These are phyloP conservation scores for Hermaeophaga mercurialis DNA, from an alignment of 2,888 invertebrate genomes.

Conservation along the genomic window DNA sequence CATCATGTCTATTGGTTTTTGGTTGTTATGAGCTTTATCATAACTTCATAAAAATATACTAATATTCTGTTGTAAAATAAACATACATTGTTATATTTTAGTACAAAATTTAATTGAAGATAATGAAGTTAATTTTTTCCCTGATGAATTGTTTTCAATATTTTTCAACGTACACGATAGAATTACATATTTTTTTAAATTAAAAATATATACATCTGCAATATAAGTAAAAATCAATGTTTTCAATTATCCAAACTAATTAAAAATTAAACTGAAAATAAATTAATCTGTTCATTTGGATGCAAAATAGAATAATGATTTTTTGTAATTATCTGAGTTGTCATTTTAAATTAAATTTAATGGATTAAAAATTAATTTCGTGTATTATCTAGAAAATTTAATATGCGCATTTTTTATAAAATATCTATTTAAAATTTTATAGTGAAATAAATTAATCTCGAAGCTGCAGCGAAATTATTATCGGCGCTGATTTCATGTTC, in stretches of 20 bases:
- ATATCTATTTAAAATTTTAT: constrained; percentile 26
- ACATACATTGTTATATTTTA: background rate
- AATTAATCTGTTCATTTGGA: constrained; percentile 24
- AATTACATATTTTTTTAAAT: constrained; percentile 4
- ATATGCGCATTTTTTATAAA: constrained; percentile 27
- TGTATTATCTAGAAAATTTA: constrained; percentile 29
- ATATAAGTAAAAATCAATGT: constrained; percentile 18
- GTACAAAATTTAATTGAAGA: constrained; percentile 3
- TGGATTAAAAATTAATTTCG: constrained; percentile 27
- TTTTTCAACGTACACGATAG: background rate
- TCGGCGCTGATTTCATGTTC: constrained; percentile 20
- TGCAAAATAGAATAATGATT: constrained; percentile 24
- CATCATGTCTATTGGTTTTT: too few species aligned
- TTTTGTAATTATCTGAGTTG: constrained; percentile 27
- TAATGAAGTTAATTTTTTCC: constrained; percentile 1
- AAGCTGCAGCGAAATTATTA: constrained; percentile 20
- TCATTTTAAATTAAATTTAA: constrained; percentile 30
- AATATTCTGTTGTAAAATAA: too few species aligned
- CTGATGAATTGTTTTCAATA: background rate
- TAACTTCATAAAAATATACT: too few species aligned
- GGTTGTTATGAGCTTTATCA: too few species aligned
- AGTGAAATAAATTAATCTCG: constrained; percentile 23
- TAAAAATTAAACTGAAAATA: constrained; percentile 25
- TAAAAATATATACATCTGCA: background rate
- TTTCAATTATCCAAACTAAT: constrained; percentile 23